Percentiles rank a stretch among this genome's conserved stretches.
Evolutionary conservation across 30 jellyfish, hydroid and myxozoan species (phyloP).

Genomic region (Sanderia malayensis): DNA sequence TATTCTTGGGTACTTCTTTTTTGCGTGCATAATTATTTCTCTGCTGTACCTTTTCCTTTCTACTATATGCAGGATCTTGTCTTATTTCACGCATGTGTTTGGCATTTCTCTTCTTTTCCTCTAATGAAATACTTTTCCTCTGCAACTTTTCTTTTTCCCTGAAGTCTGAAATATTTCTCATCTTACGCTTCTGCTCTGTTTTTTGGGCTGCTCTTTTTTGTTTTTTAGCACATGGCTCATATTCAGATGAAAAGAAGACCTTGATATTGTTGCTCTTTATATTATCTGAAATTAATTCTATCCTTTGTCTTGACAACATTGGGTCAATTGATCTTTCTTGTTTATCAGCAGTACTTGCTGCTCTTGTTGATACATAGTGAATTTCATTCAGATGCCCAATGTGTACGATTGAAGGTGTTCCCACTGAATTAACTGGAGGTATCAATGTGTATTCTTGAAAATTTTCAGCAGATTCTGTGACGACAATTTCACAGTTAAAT

Average conservation of each 20-base stretch:
- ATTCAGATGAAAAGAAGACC: not conserved
- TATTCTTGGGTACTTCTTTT: not conserved
- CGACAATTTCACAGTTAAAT: not conserved
- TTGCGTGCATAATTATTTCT: not conserved
- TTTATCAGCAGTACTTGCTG: not conserved
- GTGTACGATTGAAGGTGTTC: not conserved
- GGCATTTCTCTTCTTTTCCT: not conserved
- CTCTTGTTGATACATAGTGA: not conserved
- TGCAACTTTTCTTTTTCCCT: not conserved
- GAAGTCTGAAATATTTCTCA: not conserved
- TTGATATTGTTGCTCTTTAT: too few species aligned
- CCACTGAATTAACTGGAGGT: not conserved
- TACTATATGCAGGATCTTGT: not conserved
- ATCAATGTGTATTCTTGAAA: not conserved
- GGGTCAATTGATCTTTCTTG: not conserved
- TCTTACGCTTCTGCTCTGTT: not conserved
- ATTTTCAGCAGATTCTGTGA: conserved; percentile 18
- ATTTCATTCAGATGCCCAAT: not conserved
- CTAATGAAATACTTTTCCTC: not conserved
- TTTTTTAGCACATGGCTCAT: not conserved
- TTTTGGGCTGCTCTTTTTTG: not conserved
- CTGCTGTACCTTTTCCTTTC: not conserved
- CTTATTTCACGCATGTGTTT: not conserved
- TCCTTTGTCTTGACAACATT: not conserved
- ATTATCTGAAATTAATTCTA: not conserved